A percentile compares a stretch with the other conserved stretches of the same genome.
Conservation (phyloP, 2,797 vertebrate species). For the Nannoperca obscura region DNA sequence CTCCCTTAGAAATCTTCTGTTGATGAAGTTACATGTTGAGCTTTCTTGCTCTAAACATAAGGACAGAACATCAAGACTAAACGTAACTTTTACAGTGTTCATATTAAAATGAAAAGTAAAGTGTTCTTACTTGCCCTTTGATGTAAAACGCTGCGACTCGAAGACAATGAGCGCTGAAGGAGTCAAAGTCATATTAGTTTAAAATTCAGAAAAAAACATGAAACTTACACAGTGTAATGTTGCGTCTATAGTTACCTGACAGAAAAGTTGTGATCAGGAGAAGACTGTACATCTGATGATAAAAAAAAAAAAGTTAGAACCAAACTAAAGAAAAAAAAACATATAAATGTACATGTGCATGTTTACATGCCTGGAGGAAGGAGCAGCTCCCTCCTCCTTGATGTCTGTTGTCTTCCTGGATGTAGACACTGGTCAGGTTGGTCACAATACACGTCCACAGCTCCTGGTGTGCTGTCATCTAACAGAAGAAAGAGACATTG, state of each 20-base stretch:
- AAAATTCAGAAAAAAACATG: not conserved
- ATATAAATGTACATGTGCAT: not conserved
- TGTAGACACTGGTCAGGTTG: conserved; percentile 94
- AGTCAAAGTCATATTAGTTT: conserved; percentile 7
- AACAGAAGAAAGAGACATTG: not conserved
- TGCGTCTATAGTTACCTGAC: conserved; percentile 85
- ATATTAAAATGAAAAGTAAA: not conserved
- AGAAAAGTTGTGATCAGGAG: conserved; percentile 93
- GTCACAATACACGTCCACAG: conserved; percentile 94
- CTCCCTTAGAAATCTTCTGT: conserved; percentile 91
- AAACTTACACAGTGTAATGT: not conserved
- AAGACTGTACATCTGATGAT: conserved; percentile 89
- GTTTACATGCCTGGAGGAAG: not conserved
- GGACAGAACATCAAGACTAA: not conserved
- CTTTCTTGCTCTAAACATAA: conserved; percentile 3
- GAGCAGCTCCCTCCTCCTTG: conserved; percentile 87
- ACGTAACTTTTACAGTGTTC: no score
- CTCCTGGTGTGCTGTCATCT: conserved; percentile 95
- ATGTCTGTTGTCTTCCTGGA: conserved; percentile 92
- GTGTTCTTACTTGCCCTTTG: conserved; percentile 90
- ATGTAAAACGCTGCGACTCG: conserved; percentile 93
- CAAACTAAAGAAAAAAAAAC: not conserved
- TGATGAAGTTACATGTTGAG: conserved; percentile 13
- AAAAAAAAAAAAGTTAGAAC: not conserved
- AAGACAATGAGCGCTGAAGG: conserved; percentile 89